Evolutionary conservation across 2,113 vertebrate species (phyloP).

Genomic region (Callorhinus ursinus): DNA sequence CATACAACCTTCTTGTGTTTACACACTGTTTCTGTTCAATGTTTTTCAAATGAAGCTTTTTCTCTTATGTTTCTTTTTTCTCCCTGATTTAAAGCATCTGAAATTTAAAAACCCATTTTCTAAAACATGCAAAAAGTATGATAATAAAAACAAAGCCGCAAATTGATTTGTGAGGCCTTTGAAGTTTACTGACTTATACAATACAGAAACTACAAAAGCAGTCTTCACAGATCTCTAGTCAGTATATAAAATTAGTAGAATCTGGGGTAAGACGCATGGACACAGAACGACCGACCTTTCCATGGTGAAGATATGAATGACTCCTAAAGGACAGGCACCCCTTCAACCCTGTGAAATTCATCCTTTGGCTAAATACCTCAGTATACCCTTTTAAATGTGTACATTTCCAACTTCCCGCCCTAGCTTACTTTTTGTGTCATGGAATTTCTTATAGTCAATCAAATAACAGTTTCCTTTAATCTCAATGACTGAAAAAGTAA

Average conservation of each 20-base stretch:
- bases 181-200: neutral
- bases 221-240: neutral
- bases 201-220: neutral
- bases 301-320: neutral
- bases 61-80: neutral
- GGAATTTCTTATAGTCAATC: neutral
- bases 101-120: slow-evolving; percentile 38
- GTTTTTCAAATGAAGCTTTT: neutral
- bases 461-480: slow-evolving; percentile 17
- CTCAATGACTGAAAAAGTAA: neutral
- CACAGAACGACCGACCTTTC: neutral
- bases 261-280: neutral
- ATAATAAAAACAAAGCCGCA: neutral
- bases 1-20: neutral
- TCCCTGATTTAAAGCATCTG: neutral
- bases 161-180: neutral
- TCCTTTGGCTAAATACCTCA: neutral
- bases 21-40: neutral
- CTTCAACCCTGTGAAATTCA: neutral
- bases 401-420: neutral
- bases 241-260: neutral
- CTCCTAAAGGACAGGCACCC: neutral
- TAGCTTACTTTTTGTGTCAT: neutral
- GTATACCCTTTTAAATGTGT: neutral
- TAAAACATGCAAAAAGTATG: neutral